Evolutionary conservation across 2,888 invertebrate species (phyloP).

Genomic region (Galerucella nymphaeae): DNA sequence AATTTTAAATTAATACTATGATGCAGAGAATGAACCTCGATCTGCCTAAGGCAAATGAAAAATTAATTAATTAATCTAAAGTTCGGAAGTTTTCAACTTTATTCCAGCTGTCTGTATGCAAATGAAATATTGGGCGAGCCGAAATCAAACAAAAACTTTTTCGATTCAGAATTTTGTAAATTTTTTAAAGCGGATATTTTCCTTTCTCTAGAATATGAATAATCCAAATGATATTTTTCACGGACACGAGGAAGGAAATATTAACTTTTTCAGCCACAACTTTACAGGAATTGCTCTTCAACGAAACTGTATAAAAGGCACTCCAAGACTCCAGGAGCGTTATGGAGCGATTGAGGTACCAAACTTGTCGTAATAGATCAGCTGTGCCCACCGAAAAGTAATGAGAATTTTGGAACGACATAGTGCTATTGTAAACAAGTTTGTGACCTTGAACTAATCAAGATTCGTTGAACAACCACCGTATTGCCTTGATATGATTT

Average conservation of each 20-base stretch:
- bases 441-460: too few relatives aligned
- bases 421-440: too few relatives aligned
- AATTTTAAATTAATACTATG: slow-evolving; percentile 4
- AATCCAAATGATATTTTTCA: too few relatives aligned
- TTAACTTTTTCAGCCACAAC: neutral
- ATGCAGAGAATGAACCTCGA: neutral
- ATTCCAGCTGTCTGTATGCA: slow-evolving; percentile 37
- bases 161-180: slow-evolving; percentile 6
- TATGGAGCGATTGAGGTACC: too few relatives aligned
- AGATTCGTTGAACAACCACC: too few relatives aligned
- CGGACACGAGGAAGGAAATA: neutral
- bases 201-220: neutral
- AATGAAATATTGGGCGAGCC: slow-evolving; percentile 35
- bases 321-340: too few relatives aligned
- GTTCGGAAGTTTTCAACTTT: slow-evolving; percentile 32
- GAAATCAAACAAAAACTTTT: slow-evolving; percentile 21
- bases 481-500: too few relatives aligned
- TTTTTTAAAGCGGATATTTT: slow-evolving; percentile 1
- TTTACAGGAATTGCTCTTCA: too few relatives aligned
- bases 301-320: too few relatives aligned
- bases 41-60: slow-evolving; percentile 29
- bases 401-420: too few relatives aligned
- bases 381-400: too few relatives aligned
- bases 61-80: slow-evolving; percentile 36
- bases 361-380: too few relatives aligned